These are phyloP conservation scores for Acrocyrtus sp. DNA, from an alignment of 2,888 invertebrate genomes.

Conservation along the genomic window DNA sequence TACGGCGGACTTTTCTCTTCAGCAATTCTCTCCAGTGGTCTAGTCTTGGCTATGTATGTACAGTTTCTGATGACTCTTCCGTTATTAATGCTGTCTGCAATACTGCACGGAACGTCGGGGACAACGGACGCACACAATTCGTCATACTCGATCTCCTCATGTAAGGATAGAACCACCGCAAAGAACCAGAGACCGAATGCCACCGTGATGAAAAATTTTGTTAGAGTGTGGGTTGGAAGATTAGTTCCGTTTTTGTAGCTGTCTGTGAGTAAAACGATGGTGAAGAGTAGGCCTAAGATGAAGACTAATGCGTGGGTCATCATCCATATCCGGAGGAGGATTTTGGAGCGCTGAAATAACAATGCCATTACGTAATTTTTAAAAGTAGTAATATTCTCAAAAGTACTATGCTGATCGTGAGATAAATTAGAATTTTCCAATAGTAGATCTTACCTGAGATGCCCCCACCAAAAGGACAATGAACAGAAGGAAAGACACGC, in stretches of 20 bases:
- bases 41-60: slow-evolving; percentile 19
- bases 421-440: not conserved
- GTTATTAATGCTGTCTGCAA: not conserved
- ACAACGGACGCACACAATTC: not conserved
- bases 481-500: slow-evolving; percentile 21
- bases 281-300: slow-evolving; percentile 9
- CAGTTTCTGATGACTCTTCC: not conserved
- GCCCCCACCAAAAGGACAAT: slow-evolving; percentile 24
- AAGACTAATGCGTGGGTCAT: slow-evolving; percentile 9
- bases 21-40: not conserved
- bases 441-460: slow-evolving; percentile 14
- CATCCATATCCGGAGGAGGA: slow-evolving; percentile 22
- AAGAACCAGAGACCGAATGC: slow-evolving; percentile 25
- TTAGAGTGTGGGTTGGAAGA: not conserved
- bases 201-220: slow-evolving; percentile 11
- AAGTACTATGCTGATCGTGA: too few species aligned
- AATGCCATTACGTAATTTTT: not conserved
- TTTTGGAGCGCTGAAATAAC: slow-evolving; percentile 18
- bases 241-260: not conserved
- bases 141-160: slow-evolving; percentile 22
- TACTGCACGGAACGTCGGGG: not conserved
- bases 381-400: not conserved
- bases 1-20: slow-evolving; percentile 37
- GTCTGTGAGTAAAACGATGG: slow-evolving; percentile 12
- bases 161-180: slow-evolving; percentile 14